A percentile compares a stretch with the other conserved stretches of the same genome.
Conservation (phyloP, 1,140 invertebrate genomes). For the Rhyacophila brunnea region DNA sequence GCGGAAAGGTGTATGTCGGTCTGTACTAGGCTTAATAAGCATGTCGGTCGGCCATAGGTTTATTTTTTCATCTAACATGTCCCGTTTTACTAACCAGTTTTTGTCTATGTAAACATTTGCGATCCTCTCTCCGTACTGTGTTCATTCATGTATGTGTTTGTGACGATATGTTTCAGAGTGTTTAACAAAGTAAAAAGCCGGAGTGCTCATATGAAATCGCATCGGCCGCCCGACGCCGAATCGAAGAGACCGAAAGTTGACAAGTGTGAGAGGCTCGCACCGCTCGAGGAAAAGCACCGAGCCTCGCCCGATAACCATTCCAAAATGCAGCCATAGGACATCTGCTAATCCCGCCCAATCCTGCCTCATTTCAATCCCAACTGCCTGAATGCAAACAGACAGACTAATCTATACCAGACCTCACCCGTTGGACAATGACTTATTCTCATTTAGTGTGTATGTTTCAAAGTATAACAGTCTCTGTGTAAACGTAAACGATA, state of each 20-base stretch:
- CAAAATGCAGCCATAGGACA: conserved; percentile 41
- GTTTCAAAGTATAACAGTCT: neutral
- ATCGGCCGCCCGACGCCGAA: conserved; percentile 76
- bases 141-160: conserved; percentile 13
- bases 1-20: too few relatives aligned
- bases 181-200: conserved; percentile 97
- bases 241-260: conserved; percentile 54
- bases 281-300: conserved; percentile 47
- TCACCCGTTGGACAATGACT: conserved; percentile 1
- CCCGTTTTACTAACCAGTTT: conserved; percentile 37
- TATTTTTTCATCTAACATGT: neutral
- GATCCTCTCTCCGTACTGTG: neutral
- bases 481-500: neutral
- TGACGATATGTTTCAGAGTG: conserved; percentile 70
- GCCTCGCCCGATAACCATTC: conserved; percentile 46
- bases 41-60: conserved; percentile 38
- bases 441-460: neutral
- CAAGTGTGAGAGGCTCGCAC: conserved; percentile 56
- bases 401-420: conserved; percentile 1
- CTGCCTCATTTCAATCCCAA: conserved; percentile 28
- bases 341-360: conserved; percentile 26
- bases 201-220: conserved; percentile 98
- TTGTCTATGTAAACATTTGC: neutral
- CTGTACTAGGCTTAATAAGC: conserved; percentile 28
- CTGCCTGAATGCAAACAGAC: neutral